Evolutionary conservation across 2,113 vertebrate genomes (phyloP), one percentile per base, ranked within the genome.

Genomic region (Marmota flaviventris): DNA sequence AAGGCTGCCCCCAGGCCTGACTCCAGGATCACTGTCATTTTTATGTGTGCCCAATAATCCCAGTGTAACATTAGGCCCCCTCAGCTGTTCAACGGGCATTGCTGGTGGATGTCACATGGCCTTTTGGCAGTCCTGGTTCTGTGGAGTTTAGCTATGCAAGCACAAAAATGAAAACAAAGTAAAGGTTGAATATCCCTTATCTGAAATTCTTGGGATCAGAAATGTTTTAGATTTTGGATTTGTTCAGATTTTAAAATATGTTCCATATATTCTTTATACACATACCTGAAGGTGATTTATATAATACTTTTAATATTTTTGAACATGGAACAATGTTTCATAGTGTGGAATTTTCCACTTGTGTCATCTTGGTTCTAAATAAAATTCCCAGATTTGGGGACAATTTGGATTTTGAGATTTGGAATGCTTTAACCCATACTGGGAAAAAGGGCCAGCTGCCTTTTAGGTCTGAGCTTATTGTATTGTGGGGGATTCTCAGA

Each of bases 61-160:
- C 32, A 69, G 51, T 51, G 65, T n/a, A 39, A 0, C 1, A 20
- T 24, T 14, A 87, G 90, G n/a, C 45, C 61, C 56, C 10, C n/a
- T 22, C 27, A 73, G 25, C 79, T 25, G 32, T 24, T 45, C 14
- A 24, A 12, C 11, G 65, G 58, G 69, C 1, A 56, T 10, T 32
- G 22, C 24, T 45, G 45, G 16, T n/a, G n/a, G 48, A 1, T 45
- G 70, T 6, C 2, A 8, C 0, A 4, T 1, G 5, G 76, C 16
- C 13, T 8, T 61, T 70, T 6, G 22, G 58, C 17, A 22, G 12
- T 29, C 65, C 72, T 48, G 24, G 7, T 29, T n/a, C 61, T 48
- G 4, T 4, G 32, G 22, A 18, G 17, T 70, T 82, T 48, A 63
- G 67, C 39, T 25, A 29, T 14, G 14, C 48, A 39, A 73, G 29